phyloP scores from a whole-genome alignment of 2,113 vertebrate genomes.

The Heliornis fulica region DNA sequence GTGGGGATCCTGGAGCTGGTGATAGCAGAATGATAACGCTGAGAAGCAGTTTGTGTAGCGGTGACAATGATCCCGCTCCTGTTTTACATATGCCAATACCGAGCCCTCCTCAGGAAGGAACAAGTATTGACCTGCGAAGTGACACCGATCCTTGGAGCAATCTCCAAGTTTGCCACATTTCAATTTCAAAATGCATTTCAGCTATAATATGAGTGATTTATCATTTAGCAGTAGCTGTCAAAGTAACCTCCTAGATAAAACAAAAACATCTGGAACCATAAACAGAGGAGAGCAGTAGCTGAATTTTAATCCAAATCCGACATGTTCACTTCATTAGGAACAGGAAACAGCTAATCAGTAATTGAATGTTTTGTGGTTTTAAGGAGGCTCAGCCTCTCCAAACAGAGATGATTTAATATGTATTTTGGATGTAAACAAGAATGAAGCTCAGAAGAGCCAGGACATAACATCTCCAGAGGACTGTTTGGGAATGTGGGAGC shows the following conservation, averaged over 20 bases:
- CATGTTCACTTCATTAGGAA: constrained; percentile 79
- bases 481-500: constrained; percentile 32
- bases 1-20: constrained; percentile 27
- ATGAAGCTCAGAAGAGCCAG: constrained; percentile 57
- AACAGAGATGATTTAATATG: constrained; percentile 69
- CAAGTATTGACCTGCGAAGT: constrained; percentile 67
- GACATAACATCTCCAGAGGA: constrained; percentile 39
- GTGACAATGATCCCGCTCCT: constrained; percentile 35
- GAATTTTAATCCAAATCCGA: constrained; percentile 81
- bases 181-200: constrained; percentile 82
- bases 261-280: constrained; percentile 85
- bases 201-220: constrained; percentile 84
- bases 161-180: constrained; percentile 78
- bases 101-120: constrained; percentile 35
- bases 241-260: constrained; percentile 82
- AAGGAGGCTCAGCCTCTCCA: constrained; percentile 67
- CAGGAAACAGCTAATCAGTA: constrained; percentile 82
- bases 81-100: constrained; percentile 63
- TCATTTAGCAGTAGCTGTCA: constrained; percentile 85
- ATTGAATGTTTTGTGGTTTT: constrained; percentile 75
- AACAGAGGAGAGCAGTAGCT: constrained; percentile 74
- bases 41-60: constrained; percentile 30
- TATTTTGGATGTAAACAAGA: constrained; percentile 72
- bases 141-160: constrained; percentile 69
- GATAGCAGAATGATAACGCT: constrained; percentile 50